Evolutionary conservation across 1,140 invertebrate genomes (phyloP).

Genomic region (Papilio glaucus): DNA sequence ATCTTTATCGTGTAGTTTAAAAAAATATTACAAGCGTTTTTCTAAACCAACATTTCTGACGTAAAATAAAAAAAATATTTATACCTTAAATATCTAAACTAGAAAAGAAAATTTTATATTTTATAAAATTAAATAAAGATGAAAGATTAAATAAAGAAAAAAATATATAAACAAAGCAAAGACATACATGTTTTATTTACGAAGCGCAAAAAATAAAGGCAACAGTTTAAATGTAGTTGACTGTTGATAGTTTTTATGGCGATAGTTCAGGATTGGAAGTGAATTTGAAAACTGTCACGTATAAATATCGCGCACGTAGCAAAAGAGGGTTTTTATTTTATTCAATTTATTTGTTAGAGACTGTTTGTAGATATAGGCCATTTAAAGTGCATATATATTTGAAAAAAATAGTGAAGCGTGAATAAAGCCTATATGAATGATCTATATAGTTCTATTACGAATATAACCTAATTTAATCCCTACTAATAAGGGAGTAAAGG

Average conservation of each 20-base stretch:
- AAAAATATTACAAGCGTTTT: no score
- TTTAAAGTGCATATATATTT: neutral
- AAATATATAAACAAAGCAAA: no score
- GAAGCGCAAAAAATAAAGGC: neutral
- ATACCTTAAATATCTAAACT: no score
- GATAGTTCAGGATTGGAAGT: slow-evolving; percentile 5
- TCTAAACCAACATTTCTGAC: no score
- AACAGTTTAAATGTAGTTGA: neutral
- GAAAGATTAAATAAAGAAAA: no score
- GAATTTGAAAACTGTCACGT: neutral
- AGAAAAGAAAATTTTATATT: no score
- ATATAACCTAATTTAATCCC: neutral
- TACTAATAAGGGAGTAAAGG: no score
- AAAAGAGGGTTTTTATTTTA: neutral
- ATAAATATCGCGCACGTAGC: neutral
- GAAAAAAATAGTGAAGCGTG: neutral
- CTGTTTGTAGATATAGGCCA: neutral
- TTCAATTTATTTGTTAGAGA: no score
- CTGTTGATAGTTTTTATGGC: neutral
- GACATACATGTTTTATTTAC: no score
- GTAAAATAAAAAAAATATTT: no score
- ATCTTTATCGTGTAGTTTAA: no score
- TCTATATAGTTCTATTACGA: neutral
- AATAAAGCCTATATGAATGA: neutral
- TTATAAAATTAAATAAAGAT: no score